Evolutionary conservation across 2,888 invertebrate genomes (phyloP).

Genomic region (Synergus gifuensis): DNA sequence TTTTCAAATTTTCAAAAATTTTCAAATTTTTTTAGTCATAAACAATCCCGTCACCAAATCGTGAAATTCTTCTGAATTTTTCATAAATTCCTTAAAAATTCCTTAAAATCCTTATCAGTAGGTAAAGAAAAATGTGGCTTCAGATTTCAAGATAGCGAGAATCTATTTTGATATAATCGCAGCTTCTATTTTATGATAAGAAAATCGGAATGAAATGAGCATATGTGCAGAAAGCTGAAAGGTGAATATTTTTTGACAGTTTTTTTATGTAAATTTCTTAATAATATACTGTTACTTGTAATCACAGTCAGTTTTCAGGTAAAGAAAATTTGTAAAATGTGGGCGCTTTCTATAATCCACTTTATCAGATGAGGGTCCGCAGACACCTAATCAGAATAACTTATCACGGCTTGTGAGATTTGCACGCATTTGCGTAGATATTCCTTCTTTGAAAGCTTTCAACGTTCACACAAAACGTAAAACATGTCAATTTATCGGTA

Average conservation of each 20-base stretch:
- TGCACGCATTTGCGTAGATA: conserved; percentile 30
- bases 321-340: neutral
- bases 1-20: too few relatives aligned
- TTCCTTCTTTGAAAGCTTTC: neutral
- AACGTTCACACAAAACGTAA: neutral
- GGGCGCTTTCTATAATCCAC: conserved; percentile 18
- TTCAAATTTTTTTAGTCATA: too few relatives aligned
- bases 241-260: neutral
- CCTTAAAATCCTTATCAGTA: too few relatives aligned
- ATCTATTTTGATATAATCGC: too few relatives aligned
- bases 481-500: conserved; percentile 9
- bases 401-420: neutral
- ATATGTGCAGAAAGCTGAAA: neutral
- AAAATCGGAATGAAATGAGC: neutral
- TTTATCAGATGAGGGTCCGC: conserved; percentile 20
- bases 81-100: too few relatives aligned
- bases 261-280: neutral
- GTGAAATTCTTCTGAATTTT: too few relatives aligned
- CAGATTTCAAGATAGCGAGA: too few relatives aligned
- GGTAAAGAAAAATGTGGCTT: too few relatives aligned
- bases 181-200: too few relatives aligned
- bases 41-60: too few relatives aligned
- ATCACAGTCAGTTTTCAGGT: neutral
- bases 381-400: conserved; percentile 33
- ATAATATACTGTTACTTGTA: neutral